Conservation (phyloP, 2,113 vertebrate species). For the Gymnogyps californianus region DNA sequence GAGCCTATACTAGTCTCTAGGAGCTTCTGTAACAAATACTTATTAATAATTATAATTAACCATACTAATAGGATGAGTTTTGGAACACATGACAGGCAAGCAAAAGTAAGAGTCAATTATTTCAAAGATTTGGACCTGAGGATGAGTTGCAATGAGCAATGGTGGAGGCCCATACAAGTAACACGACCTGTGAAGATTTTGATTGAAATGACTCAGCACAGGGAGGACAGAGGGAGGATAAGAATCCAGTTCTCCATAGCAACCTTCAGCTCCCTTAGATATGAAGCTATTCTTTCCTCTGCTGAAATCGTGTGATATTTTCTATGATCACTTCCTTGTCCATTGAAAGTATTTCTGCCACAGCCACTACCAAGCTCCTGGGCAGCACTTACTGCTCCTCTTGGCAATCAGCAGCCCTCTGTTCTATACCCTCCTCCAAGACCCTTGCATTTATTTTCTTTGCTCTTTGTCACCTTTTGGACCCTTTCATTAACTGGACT, state of each 20-base stretch:
- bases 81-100: background rate
- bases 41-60: background rate
- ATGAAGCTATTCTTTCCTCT: background rate
- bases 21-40: background rate
- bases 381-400: background rate
- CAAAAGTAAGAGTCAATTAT: background rate
- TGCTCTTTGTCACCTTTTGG: background rate
- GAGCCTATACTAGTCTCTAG: background rate
- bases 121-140: background rate
- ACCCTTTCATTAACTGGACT: background rate
- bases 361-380: background rate
- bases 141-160: background rate
- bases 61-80: background rate
- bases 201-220: background rate
- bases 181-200: background rate
- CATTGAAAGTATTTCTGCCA: background rate
- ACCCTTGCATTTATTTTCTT: background rate
- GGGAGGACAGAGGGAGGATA: background rate
- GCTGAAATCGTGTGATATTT: background rate
- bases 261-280: background rate
- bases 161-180: background rate
- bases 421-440: background rate
- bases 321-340: background rate
- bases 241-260: conserved; percentile 18
- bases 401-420: background rate